Base-by-base conservation (phyloP, 2,113 vertebrate genomes). In the Hippocampus guttulatus region DNA sequence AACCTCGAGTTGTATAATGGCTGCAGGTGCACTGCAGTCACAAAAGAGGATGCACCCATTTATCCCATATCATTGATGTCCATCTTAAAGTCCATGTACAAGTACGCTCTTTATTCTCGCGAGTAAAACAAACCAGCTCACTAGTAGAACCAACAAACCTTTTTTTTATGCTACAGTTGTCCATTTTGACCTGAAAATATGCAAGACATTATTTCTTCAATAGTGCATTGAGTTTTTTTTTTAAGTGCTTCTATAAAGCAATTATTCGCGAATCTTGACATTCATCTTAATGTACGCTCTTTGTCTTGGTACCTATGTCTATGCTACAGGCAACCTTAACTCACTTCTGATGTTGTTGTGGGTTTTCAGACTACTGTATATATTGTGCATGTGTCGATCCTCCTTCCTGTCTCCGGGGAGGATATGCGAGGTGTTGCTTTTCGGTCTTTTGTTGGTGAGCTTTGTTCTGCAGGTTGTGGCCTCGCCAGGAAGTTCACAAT, bases 401-500 rank as follows among this genome's bases (percentile, higher is more conserved):
- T 45, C 15, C 73, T 78, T 84, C 23, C 75, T 81, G 68, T 74
- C 64, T 83, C 67, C 20, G n/a, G 23, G 64, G 81, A 85, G 72
- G 76, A 81, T 79, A 25, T 70, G 64, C 64, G 10, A 72, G 69
- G 10, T 14, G 27, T 71, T 83, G 72, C 72, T 67, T 84, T 79
- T 81, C 60, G 41, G 60, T 60, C 70, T 82, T 41, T 45, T 43
- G 11, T 27, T 65, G n/a, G n/a, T 16, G 41, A 47, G 41, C n/a
- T 27, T 65, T 65, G 41, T 65, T 65, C 12, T 65, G 64, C 41
- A 60, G 58, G 58, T 60, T 30, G 58, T 16, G 15, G 25, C 58
- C 15, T 60, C 73, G 74, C 67, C 86, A 89, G 87, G 88, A 91
- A 91, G 84, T 89, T 84, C 23, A 81, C 49, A 68, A 60, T 81